These are phyloP conservation scores for Drosophila anomelani DNA, from an alignment of 2,888 invertebrate genomes.

Conservation along the genomic window DNA sequence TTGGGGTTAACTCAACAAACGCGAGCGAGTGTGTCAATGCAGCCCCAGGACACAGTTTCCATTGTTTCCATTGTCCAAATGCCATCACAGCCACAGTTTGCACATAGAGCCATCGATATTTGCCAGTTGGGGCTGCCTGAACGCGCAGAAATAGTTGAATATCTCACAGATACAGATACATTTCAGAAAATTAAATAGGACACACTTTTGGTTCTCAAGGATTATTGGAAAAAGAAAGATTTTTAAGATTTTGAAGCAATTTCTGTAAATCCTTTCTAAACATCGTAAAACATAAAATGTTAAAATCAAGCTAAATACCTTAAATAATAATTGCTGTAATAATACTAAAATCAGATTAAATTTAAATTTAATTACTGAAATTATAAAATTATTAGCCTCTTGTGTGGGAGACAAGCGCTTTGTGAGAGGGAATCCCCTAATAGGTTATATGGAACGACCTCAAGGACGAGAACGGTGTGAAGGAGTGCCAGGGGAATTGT, in stretches of 20 bases:
- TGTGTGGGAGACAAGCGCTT: not conserved
- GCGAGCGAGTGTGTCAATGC: not conserved
- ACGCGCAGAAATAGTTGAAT: not conserved
- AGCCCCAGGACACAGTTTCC: not conserved
- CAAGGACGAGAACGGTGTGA: not conserved
- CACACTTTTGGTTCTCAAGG: no score
- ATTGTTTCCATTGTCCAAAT: conserved; percentile 14
- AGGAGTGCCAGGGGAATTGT: conserved; percentile 16
- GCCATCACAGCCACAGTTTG: conserved; percentile 6
- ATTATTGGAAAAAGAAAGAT: no score
- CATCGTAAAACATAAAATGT: no score
- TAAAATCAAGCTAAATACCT: no score
- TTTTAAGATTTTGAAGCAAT: no score
- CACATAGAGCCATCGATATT: conserved; percentile 7
- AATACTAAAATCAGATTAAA: no score
- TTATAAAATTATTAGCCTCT: no score
- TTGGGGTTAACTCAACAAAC: conserved; percentile 16
- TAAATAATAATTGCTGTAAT: no score
- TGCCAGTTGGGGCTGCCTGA: not conserved
- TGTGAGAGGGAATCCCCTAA: not conserved
- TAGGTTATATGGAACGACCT: conserved; percentile 1
- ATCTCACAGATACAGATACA: no score
- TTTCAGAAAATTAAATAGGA: no score
- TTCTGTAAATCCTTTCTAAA: no score
- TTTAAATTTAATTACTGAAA: no score